Conservation (phyloP, 2,888 invertebrate species). For the Palloptera scutellata region DNA sequence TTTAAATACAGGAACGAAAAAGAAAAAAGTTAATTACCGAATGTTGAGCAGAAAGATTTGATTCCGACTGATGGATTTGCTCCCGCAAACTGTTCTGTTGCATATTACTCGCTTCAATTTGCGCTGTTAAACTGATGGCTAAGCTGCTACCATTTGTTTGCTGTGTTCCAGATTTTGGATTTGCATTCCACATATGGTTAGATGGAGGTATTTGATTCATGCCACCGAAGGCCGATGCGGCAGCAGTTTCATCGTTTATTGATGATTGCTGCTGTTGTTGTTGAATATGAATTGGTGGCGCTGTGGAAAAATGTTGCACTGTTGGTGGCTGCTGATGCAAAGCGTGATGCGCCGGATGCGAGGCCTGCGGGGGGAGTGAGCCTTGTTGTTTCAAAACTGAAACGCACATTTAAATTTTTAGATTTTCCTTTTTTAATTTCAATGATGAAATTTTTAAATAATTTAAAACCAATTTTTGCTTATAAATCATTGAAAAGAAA, state of each 20-base stretch:
- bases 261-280: conserved; percentile 55
- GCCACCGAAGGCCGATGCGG: conserved; percentile 29
- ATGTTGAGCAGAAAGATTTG: conserved; percentile 94
- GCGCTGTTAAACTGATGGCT: conserved; percentile 57
- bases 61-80: conserved; percentile 95
- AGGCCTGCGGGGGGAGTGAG: conserved; percentile 64
- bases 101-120: conserved; percentile 71
- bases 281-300: conserved; percentile 41
- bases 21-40: conserved; percentile 68
- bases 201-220: conserved; percentile 40
- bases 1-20: neutral
- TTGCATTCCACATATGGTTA: conserved; percentile 37
- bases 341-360: conserved; percentile 44
- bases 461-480: neutral
- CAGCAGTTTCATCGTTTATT: conserved; percentile 21
- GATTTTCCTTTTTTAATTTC: neutral
- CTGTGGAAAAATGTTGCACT: conserved; percentile 42
- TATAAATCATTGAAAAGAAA: neutral
- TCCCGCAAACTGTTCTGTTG: conserved; percentile 87
- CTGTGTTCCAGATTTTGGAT: conserved; percentile 37
- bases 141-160: conserved; percentile 33
- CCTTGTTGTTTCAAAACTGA: conserved; percentile 80
- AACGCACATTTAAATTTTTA: conserved; percentile 43
- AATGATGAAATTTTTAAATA: neutral
- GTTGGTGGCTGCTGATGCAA: conserved; percentile 42